These are phyloP conservation scores for Rhyacophila evoluta DNA, from an alignment of 2,888 invertebrate species.

Conservation along the genomic window DNA sequence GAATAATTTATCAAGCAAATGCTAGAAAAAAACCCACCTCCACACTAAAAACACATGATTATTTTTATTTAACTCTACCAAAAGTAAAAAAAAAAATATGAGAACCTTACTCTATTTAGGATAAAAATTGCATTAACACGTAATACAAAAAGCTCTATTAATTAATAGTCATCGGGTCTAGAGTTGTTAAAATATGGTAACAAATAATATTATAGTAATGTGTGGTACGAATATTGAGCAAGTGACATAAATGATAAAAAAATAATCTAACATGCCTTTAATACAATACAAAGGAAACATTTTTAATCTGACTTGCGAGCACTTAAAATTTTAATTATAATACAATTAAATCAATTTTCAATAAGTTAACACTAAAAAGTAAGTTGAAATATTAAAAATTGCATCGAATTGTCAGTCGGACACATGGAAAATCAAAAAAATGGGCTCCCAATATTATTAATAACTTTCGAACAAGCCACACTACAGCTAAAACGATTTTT, in stretches of 20 bases:
- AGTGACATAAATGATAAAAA: not conserved
- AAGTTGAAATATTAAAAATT: not conserved
- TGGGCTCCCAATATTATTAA: not conserved
- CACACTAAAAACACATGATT: constrained; percentile 30
- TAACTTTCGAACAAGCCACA: constrained; percentile 16
- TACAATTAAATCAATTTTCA: not conserved
- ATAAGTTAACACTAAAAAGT: not conserved
- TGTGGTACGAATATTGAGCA: constrained; percentile 11
- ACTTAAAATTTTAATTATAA: not conserved
- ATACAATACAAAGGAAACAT: not conserved
- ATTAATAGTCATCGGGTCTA: constrained; percentile 3
- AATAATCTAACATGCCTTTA: constrained; percentile 11
- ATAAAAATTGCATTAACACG: constrained; percentile 14
- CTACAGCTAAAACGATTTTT: not conserved
- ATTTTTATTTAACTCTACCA: constrained; percentile 12
- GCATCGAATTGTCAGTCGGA: not conserved
- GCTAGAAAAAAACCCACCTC: constrained; percentile 32
- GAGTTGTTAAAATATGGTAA: constrained; percentile 14
- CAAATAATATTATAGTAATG: not conserved
- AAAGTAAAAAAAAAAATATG: constrained; percentile 4
- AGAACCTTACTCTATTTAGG: constrained; percentile 17
- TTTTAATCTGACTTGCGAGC: not conserved
- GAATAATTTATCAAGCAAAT: constrained; percentile 33
- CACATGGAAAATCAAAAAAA: not conserved
- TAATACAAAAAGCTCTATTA: constrained; percentile 23